These are phyloP conservation scores for Drosophila kurseongensis DNA, from an alignment of 1,140 invertebrate genomes.

Conservation along the genomic window DNA sequence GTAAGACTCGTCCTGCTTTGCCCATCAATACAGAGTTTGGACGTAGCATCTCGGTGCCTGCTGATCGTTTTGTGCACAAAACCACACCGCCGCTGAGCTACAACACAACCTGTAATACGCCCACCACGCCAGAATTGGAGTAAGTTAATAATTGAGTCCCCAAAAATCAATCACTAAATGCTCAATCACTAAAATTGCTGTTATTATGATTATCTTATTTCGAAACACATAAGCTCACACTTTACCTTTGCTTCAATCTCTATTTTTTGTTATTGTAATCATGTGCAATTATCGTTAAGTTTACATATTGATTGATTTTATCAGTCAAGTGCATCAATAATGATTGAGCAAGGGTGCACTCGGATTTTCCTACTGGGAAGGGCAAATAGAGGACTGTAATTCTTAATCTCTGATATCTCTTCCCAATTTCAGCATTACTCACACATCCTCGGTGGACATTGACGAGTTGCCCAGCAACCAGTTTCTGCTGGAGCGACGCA, in stretches of 20 bases:
- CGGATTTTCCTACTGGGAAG: neutral
- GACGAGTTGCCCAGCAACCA: conserved; percentile 86
- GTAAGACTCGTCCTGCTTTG: conserved; percentile 85
- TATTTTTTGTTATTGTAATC: neutral
- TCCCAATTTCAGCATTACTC: conserved; percentile 51
- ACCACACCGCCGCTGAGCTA: conserved; percentile 60
- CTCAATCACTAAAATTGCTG: neutral
- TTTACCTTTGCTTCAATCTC: neutral
- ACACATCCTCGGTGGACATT: conserved; percentile 89
- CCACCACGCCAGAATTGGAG: conserved; percentile 88
- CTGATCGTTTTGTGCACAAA: conserved; percentile 87
- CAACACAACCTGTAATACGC: conserved; percentile 85
- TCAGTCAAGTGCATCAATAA: conserved; percentile 1
- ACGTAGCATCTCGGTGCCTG: conserved; percentile 94
- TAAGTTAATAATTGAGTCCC: conserved; percentile 73
- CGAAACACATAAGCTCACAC: no score
- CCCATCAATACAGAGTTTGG: conserved; percentile 89
- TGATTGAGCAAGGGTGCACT: conserved; percentile 3
- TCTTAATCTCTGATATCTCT: neutral
- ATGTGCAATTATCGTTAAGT: conserved; percentile 1
- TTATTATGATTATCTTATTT: neutral
- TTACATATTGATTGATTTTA: conserved; percentile 10
- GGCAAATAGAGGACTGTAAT: neutral
- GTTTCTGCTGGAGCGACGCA: conserved; percentile 88
- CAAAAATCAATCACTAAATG: neutral